Evolutionary conservation across 2,888 invertebrate species (phyloP), one percentile per base, ranked within the genome.

Genomic region (Microdon myrmicae): DNA sequence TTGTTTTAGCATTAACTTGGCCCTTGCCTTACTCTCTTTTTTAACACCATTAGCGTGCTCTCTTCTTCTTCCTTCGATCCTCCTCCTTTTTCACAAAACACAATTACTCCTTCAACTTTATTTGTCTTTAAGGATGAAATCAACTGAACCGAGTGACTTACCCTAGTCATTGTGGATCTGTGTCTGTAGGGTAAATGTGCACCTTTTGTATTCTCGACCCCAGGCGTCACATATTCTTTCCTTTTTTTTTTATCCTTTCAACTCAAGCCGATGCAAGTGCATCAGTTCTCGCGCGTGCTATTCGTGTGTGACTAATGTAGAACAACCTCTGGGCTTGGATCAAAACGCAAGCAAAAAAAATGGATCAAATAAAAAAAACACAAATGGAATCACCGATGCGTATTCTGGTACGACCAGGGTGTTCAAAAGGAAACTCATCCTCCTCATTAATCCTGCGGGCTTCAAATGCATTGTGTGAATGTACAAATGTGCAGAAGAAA

Each of bases 191-290:
- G 56, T 58, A 64, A 56, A 29, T 32, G 12, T 26, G 35, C 35
- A 39, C 37, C 25, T 19, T 39, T 45, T 51, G 51, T 45, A 14
- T 29, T 20, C 16, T n/a, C n/a, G n/a, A 19, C n/a, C 25, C 31
- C 31, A 16, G n/a, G 6, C 1, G 5, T n/a, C 10, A 39, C 16
- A 23, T 38, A 7, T 16, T 12, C 13, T 13, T 7, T 5, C 9
- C 9, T 26, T n/a, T 13, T 25, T 17, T 25, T 12, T 34, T 17
- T 19, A 10, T 14, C n/a, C 4, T 14, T 14, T 39, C 10, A 54
- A 29, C 19, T 43, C 43, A 53, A 56, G 58, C 58, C 58, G 58
- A 58, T 45, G 56, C 64, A 64, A 64, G 56, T 64, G 64, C 64
- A 64, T 47, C 53, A 47, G 31, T 64, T 64, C 64, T 53, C 64